Evolutionary conservation across 2,888 invertebrate genomes (phyloP).

Genomic region (Seira sanloemensis): DNA sequence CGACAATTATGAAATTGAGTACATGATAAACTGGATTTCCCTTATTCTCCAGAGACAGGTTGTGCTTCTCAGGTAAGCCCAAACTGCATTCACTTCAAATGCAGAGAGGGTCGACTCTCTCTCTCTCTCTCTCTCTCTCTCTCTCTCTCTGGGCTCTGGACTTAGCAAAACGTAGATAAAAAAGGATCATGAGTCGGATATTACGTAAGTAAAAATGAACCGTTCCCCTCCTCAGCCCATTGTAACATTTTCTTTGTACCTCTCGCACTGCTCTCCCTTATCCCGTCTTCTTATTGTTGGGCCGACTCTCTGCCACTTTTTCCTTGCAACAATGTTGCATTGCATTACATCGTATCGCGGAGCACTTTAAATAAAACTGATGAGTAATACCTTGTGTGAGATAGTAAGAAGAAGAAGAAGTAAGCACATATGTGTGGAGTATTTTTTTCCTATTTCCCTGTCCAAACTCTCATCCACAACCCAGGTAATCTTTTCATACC

Average conservation of each 20-base stretch:
- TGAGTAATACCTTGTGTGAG: neutral
- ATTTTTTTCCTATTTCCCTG: neutral
- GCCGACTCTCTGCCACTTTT: neutral
- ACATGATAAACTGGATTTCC: too few relatives aligned
- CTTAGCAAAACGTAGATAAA: neutral
- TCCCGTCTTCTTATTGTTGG: neutral
- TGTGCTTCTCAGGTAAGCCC: too few relatives aligned
- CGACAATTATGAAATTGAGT: too few relatives aligned
- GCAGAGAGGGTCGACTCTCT: too few relatives aligned
- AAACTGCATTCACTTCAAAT: too few relatives aligned
- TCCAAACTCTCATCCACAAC: too few relatives aligned
- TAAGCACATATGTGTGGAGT: neutral
- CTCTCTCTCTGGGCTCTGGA: neutral
- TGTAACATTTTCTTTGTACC: neutral
- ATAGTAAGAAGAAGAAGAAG: neutral
- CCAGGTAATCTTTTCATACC: too few relatives aligned
- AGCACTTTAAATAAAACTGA: constrained; percentile 34
- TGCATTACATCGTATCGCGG: neutral
- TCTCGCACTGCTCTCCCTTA: constrained; percentile 19
- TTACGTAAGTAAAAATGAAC: neutral
- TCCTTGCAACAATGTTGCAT: neutral
- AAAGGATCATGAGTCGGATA: neutral
- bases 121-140: too few relatives aligned
- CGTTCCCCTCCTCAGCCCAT: neutral
- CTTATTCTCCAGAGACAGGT: too few relatives aligned